phyloP scores from a whole-genome alignment of 2,113 vertebrate genomes.

The Rhipidura dahli region DNA sequence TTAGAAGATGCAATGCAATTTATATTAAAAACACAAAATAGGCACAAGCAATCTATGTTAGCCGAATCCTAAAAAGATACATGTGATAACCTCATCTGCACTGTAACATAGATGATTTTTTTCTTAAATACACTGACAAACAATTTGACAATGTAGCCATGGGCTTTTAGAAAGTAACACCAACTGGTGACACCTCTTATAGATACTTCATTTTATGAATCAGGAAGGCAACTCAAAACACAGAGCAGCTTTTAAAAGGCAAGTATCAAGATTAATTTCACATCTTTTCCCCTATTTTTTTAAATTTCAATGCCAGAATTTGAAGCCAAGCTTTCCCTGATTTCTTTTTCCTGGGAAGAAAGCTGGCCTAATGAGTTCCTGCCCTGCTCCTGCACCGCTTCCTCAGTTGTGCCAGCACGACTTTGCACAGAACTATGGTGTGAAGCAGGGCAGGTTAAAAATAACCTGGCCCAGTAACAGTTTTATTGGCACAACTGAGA shows the following conservation, averaged over 20 bases:
- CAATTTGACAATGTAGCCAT: neutral
- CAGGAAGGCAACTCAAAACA: neutral
- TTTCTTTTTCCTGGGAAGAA: neutral
- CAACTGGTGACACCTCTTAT: neutral
- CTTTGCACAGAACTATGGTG: neutral
- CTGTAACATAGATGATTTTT: neutral
- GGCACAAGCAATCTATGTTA: neutral
- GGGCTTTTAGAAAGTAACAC: neutral
- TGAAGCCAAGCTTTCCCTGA: neutral
- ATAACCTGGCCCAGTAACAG: neutral
- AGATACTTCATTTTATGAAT: neutral
- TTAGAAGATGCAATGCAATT: neutral
- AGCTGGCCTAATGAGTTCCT: neutral
- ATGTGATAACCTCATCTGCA: neutral
- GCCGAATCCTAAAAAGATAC: neutral
- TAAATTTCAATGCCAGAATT: neutral
- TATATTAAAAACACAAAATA: neutral
- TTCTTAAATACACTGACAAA: neutral
- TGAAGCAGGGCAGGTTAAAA: neutral
- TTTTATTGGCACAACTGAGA: neutral
- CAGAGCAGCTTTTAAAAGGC: neutral
- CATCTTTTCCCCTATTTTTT: neutral
- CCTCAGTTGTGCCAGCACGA: neutral
- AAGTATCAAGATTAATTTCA: neutral
- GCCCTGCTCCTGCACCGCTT: neutral